phyloP scores from a whole-genome alignment of 2,888 invertebrate genomes.

The Macrophya alboannulata region DNA sequence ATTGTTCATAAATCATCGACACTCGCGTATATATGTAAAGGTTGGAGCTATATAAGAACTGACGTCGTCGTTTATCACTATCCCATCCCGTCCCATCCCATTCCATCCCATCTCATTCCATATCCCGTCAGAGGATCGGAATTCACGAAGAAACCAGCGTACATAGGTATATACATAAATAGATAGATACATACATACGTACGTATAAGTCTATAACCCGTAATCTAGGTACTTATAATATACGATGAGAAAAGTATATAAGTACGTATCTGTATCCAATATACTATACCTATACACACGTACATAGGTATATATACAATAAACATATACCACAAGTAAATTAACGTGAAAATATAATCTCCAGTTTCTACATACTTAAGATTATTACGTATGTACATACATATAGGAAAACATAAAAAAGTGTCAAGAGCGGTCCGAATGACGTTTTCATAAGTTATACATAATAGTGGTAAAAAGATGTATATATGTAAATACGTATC shows the following conservation, averaged over 20 bases:
- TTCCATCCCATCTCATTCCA: not conserved
- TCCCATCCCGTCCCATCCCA: not conserved
- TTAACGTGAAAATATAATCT: not conserved
- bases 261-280: not conserved
- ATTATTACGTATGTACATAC: too few species aligned
- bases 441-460: too few species aligned
- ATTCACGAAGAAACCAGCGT: not conserved
- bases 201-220: not conserved
- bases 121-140: constrained; percentile 23
- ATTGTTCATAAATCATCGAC: constrained; percentile 40
- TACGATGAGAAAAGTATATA: not conserved
- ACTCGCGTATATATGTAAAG: constrained; percentile 2
- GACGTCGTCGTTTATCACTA: constrained; percentile 11
- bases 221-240: not conserved
- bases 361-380: too few species aligned
- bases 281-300: not conserved
- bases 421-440: too few species aligned
- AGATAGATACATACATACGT: not conserved
- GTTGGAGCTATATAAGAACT: not conserved
- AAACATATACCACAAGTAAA: not conserved
- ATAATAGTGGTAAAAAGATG: too few species aligned
- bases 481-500: too few species aligned
- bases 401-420: too few species aligned
- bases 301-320: not conserved
- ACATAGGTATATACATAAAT: not conserved